A percentile compares a stretch with the other conserved stretches of the same genome.
Evolutionary conservation across 2,888 invertebrate species (phyloP).

Genomic region (Drosophila birchii): DNA sequence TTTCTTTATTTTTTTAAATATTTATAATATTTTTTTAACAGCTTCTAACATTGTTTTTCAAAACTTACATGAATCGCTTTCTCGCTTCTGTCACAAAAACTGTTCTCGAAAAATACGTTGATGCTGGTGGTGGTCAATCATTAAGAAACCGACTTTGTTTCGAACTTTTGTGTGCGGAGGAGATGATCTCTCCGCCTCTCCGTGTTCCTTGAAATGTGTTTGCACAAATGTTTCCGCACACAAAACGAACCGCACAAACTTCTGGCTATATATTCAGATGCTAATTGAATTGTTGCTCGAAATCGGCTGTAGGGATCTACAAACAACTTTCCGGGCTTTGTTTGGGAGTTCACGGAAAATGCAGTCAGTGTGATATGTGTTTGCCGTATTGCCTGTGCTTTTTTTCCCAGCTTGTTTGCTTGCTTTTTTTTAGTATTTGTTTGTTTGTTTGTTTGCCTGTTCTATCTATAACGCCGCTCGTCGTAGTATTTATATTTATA

Average conservation of each 20-base stretch:
- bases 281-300: constrained; percentile 35
- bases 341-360: constrained; percentile 24
- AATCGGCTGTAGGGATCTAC: constrained; percentile 6
- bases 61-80: constrained; percentile 26
- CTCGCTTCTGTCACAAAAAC: constrained; percentile 1
- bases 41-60: background rate
- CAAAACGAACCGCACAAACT: constrained; percentile 41
- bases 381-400: constrained; percentile 17
- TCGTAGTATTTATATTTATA: constrained; percentile 19
- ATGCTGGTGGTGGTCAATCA: constrained; percentile 5
- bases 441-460: constrained; percentile 9
- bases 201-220: constrained; percentile 11
- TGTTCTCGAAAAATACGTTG: constrained; percentile 13
- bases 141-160: constrained; percentile 24
- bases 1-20: background rate
- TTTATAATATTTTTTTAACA: background rate
- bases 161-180: constrained; percentile 15
- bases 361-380: constrained; percentile 44
- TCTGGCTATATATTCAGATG: constrained; percentile 26
- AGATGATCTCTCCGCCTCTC: constrained; percentile 3
- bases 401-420: constrained; percentile 3
- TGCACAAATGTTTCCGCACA: constrained; percentile 46
- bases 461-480: constrained; percentile 17
- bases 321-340: constrained; percentile 23
- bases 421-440: constrained; percentile 1